phyloP scores from a whole-genome alignment of 2,888 invertebrate genomes.

The Ellobium chinense region DNA sequence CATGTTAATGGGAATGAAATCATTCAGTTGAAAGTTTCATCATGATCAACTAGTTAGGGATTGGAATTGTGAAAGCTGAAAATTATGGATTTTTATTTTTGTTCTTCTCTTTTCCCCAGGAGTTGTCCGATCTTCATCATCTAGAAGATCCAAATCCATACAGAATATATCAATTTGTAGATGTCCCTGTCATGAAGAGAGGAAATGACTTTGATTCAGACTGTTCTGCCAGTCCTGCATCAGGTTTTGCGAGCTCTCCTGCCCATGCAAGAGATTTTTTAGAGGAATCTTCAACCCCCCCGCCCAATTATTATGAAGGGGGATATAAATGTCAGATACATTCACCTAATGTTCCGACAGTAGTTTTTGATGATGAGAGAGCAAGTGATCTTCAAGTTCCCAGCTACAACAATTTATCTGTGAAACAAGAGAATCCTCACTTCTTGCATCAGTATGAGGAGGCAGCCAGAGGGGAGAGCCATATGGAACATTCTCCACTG shows the following conservation, averaged over 20 bases:
- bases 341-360: conserved; percentile 23
- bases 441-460: not conserved
- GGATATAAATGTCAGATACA: not conserved
- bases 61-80: too few species aligned
- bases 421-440: not conserved
- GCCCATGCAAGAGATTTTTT: not conserved
- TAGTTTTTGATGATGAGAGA: conserved; percentile 25
- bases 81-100: too few species aligned
- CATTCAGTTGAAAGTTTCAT: too few species aligned
- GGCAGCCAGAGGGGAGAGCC: not conserved
- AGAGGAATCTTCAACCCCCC: conserved; percentile 4
- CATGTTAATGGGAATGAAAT: too few species aligned
- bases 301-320: not conserved
- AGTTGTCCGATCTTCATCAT: conserved; percentile 63
- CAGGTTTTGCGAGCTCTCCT: not conserved
- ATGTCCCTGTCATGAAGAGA: conserved; percentile 34
- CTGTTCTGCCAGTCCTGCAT: conserved; percentile 9
- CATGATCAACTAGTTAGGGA: too few species aligned
- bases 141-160: conserved; percentile 68
- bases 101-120: too few species aligned
- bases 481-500: too few species aligned
- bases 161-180: conserved; percentile 67
- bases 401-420: conserved; percentile 10
- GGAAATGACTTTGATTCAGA: conserved; percentile 11
- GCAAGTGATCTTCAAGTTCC: too few species aligned